Base-by-base conservation (phyloP, 2,797 vertebrate species). In the Pampus argenteus region DNA sequence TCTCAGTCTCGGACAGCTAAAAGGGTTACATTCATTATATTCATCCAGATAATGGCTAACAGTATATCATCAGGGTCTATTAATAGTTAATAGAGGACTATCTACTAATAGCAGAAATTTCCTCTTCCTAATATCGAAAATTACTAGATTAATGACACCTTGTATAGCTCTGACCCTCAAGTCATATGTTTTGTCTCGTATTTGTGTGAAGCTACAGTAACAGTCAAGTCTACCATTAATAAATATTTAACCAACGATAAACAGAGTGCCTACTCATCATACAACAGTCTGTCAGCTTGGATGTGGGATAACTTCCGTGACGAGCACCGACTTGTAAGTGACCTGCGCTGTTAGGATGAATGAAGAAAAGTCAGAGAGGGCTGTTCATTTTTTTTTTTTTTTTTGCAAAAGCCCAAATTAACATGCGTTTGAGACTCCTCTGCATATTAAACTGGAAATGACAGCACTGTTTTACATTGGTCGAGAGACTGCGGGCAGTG, bases 1-100 rank as follows among this genome's bases (percentile, higher is more conserved):
- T 48, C 69, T 72, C 66, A 44, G 67, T 63, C 54, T 66, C 55
- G 34, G 9, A 86, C 78, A 79, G 74, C 74, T 86, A 89, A 87
- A 87, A 90, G 84, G 87, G 76, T 89, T 81, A 89, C 87, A 89
- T 90, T 92, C 81, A 88, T 84, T 81, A 80, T 83, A 84, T 88
- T 86, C 75, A 83, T 78, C 71, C 74, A 40, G 64, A 76, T 82
- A 76, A 89, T 87, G 83, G 82, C 81, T 86, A 88, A 90, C 78
- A 86, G 86, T 81, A 86, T 85, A 78, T 88, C 83, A 89, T 88
- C 81, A 74, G 68, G 66, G 54, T 84, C 80, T 86, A 90, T 91
- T 83, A 86, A 89, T 87, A 89, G 74, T 86, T 88, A 84, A 90
- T 60, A 74, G 86, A 92, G 90, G 86, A 92, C 87, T 88, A 91